Conservation (phyloP, 2,113 vertebrate genomes). For the Bujurquina vittata region DNA sequence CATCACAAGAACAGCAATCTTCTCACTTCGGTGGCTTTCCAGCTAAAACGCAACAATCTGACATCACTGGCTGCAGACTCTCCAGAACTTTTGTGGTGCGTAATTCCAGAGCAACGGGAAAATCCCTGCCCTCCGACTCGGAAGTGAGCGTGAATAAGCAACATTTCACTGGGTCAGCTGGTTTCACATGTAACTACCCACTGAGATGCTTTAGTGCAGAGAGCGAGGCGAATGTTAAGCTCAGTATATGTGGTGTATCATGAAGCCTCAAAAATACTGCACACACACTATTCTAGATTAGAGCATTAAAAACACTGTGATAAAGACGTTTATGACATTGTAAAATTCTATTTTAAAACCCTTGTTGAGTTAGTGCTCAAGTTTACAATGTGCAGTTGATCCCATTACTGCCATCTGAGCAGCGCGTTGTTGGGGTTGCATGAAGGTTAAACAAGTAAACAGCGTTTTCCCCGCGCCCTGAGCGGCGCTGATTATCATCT, state of each 20-base stretch:
- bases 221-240: neutral
- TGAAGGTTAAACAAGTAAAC: conserved; percentile 36
- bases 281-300: neutral
- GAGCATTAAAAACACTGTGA: neutral
- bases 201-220: neutral
- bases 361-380: neutral
- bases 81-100: conserved; percentile 50
- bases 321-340: neutral
- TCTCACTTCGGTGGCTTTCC: conserved; percentile 51
- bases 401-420: neutral
- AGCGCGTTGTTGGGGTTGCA: conserved; percentile 8
- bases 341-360: neutral
- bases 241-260: neutral
- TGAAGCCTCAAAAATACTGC: neutral
- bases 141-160: conserved; percentile 51
- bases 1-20: conserved; percentile 62
- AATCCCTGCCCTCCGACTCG: conserved; percentile 38
- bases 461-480: neutral
- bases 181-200: conserved; percentile 13
- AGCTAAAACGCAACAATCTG: conserved; percentile 47
- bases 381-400: neutral
- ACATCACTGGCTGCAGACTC: conserved; percentile 51
- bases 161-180: conserved; percentile 29
- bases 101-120: conserved; percentile 57
- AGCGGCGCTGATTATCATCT: conserved; percentile 21